Evolutionary conservation across 1,140 invertebrate species (phyloP).

Genomic region (Dryas iulia): DNA sequence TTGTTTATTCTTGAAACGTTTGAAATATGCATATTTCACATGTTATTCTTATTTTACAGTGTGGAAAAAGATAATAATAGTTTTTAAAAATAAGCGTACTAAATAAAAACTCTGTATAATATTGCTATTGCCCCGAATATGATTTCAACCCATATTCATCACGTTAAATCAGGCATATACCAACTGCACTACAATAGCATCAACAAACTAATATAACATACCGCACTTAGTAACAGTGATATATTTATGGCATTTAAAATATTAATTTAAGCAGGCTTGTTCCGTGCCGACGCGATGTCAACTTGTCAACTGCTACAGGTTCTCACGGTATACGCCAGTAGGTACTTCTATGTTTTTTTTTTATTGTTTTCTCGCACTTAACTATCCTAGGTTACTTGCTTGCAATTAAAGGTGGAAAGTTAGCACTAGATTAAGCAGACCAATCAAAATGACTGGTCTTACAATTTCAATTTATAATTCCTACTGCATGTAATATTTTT

Average conservation of each 20-base stretch:
- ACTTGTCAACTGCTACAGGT: not conserved
- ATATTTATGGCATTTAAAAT: conserved; percentile 2
- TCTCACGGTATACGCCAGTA: not conserved
- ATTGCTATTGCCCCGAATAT: not conserved
- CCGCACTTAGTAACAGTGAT: not conserved
- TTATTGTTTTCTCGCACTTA: not conserved
- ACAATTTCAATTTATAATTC: too few relatives aligned
- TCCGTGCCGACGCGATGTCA: not conserved
- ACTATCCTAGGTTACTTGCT: not conserved
- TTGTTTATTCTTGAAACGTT: too few relatives aligned
- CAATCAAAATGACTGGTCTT: too few relatives aligned
- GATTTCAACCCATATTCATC: not conserved
- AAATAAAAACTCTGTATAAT: too few relatives aligned
- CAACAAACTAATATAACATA: not conserved
- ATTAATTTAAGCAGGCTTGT: conserved; percentile 2
- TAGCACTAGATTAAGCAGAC: too few relatives aligned
- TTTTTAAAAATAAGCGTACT: too few relatives aligned
- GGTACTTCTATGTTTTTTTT: not conserved
- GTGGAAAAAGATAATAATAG: too few relatives aligned
- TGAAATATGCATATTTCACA: too few relatives aligned
- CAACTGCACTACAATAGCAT: not conserved
- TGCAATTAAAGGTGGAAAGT: not conserved
- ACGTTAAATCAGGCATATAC: not conserved
- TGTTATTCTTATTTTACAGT: too few relatives aligned
- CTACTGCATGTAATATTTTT: too few relatives aligned